These are phyloP conservation scores for Eurystomus gularis DNA, from an alignment of 2,113 vertebrate genomes.

Conservation along the genomic window DNA sequence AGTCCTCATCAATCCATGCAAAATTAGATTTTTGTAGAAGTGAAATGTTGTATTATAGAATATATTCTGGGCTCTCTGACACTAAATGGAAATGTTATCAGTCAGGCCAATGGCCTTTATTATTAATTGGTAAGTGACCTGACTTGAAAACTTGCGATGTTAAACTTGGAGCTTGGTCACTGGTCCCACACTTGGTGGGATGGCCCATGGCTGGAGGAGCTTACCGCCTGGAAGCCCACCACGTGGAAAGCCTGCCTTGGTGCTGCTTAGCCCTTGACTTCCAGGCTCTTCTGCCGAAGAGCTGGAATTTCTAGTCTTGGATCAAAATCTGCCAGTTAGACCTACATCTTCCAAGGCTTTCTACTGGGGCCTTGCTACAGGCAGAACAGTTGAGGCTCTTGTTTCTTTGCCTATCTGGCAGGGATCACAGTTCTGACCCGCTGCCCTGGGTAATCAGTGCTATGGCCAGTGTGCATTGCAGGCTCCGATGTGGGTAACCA, in stretches of 20 bases:
- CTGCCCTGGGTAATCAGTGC: too few species aligned
- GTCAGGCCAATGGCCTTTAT: not conserved
- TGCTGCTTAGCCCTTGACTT: not conserved
- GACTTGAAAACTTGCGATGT: not conserved
- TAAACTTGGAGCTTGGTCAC: not conserved
- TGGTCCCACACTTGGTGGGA: not conserved
- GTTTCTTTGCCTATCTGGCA: not conserved
- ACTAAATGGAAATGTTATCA: not conserved
- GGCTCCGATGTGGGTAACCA: not conserved
- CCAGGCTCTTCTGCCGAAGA: not conserved
- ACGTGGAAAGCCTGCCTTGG: not conserved
- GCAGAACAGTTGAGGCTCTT: not conserved
- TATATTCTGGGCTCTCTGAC: not conserved
- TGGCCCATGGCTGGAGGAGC: not conserved
- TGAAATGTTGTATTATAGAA: not conserved
- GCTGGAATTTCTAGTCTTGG: not conserved
- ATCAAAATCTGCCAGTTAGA: not conserved
- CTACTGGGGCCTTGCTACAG: not conserved
- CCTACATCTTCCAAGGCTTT: not conserved
- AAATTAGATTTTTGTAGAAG: not conserved
- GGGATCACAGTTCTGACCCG: too few species aligned
- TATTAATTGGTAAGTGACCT: not conserved
- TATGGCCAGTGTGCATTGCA: not conserved
- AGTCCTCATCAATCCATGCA: not conserved
- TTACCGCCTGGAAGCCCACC: not conserved